A percentile compares a stretch with the other conserved stretches of the same genome.
phyloP scores from a whole-genome alignment of 2,797 vertebrate genomes.

The Macrochelys suwanniensis region DNA sequence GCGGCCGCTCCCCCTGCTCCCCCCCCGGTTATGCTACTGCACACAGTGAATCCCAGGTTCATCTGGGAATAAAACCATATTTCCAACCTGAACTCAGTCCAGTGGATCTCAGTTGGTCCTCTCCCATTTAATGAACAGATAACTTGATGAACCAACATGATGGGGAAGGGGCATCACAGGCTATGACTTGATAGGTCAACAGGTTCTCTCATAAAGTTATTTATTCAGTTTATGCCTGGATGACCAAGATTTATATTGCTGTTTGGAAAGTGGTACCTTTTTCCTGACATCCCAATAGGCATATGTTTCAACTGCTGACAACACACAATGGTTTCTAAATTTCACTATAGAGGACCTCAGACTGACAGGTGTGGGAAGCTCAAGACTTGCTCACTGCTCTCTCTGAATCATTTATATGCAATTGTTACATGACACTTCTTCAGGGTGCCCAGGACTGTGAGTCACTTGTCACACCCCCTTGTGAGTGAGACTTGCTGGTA shows the following conservation, averaged over 20 bases:
- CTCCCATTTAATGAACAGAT: background rate
- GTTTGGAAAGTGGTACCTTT: background rate
- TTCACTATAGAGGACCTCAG: background rate
- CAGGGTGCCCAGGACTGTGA: background rate
- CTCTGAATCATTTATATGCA: background rate
- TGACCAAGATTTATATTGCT: background rate
- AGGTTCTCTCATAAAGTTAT: background rate
- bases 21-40: too few relatives aligned
- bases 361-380: background rate
- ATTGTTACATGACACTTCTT: background rate
- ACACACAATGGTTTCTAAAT: background rate
- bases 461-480: background rate
- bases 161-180: background rate
- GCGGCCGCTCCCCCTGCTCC: too few relatives aligned
- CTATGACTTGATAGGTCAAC: background rate
- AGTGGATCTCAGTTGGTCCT: accelerated
- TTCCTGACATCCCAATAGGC: background rate
- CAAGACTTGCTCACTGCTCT: background rate
- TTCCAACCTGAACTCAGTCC: background rate
- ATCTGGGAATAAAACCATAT: background rate
- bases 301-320: background rate
- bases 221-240: background rate
- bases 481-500: background rate
- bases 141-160: background rate
- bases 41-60: background rate